Evolutionary conservation across 2,888 invertebrate genomes (phyloP).

Genomic region (Drosophila recens): DNA sequence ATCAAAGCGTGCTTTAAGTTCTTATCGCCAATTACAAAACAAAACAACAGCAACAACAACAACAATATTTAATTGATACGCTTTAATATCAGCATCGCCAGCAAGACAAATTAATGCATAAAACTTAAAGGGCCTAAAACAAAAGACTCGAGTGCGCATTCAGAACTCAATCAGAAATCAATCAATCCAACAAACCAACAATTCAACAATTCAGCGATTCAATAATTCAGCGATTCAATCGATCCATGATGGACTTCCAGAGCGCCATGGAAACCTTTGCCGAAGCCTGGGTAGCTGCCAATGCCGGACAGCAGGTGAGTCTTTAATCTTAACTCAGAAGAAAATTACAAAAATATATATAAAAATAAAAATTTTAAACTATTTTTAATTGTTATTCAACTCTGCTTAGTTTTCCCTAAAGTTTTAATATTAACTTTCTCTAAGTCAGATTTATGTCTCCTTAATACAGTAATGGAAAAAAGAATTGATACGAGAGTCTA

Average conservation of each 20-base stretch:
- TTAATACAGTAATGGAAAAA: no score
- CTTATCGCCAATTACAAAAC: constrained; percentile 52
- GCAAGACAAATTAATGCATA: constrained; percentile 68
- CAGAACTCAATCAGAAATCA: constrained; percentile 18
- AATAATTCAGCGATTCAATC: no score
- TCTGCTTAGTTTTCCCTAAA: no score
- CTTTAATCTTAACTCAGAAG: background rate
- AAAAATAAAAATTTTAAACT: no score
- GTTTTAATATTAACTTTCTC: no score
- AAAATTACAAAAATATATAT: no score
- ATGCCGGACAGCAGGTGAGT: constrained; percentile 90
- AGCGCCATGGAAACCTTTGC: constrained; percentile 99
- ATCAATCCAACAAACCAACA: background rate
- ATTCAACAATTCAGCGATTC: background rate
- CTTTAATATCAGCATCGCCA: constrained; percentile 26
- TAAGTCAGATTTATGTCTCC: no score
- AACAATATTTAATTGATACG: constrained; percentile 30
- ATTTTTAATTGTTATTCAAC: no score
- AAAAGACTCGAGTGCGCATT: constrained; percentile 19
- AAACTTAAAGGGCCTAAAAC: constrained; percentile 15
- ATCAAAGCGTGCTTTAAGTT: constrained; percentile 67
- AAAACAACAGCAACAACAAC: constrained; percentile 8
- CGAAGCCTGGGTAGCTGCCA: constrained; percentile 98
- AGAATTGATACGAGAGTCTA: no score
- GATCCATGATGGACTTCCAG: constrained; percentile 94